Conservation (phyloP, 2,888 invertebrate species). For the Lordiphosa andalusiaca region DNA sequence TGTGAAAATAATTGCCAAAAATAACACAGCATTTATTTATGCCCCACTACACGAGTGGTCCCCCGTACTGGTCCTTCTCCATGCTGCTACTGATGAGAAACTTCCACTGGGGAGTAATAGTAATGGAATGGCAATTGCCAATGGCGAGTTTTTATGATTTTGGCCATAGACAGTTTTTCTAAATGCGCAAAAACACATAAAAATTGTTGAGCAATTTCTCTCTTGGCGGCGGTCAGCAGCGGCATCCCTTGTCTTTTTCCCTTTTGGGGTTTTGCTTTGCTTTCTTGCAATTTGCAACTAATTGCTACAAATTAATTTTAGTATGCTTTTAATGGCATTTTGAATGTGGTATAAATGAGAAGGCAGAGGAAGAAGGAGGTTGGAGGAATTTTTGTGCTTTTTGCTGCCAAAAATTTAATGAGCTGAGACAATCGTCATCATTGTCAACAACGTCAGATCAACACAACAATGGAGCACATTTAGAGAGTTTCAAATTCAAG, state of each 20-base stretch:
- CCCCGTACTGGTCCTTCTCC: not conserved
- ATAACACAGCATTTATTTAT: slow-evolving; percentile 72
- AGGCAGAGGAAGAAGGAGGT: slow-evolving; percentile 14
- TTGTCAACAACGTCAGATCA: slow-evolving; percentile 5
- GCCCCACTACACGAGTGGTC: slow-evolving; percentile 42
- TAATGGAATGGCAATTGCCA: slow-evolving; percentile 37
- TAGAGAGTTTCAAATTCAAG: slow-evolving; percentile 21
- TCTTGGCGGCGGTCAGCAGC: slow-evolving; percentile 21
- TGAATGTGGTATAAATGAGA: slow-evolving; percentile 61
- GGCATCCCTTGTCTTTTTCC: slow-evolving; percentile 18
- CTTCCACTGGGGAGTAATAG: slow-evolving; percentile 6
- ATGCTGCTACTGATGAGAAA: not conserved
- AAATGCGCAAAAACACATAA: slow-evolving; percentile 73
- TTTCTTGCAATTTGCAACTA: slow-evolving; percentile 74
- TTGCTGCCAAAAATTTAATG: slow-evolving; percentile 57
- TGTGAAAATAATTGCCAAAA: slow-evolving; percentile 75
- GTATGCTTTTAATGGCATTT: slow-evolving; percentile 75
- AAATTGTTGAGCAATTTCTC: slow-evolving; percentile 67
- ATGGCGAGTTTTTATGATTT: slow-evolving; percentile 64
- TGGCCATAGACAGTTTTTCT: slow-evolving; percentile 58
- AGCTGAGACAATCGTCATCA: slow-evolving; percentile 53
- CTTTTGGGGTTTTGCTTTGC: slow-evolving; percentile 38
- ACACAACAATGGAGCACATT: slow-evolving; percentile 32
- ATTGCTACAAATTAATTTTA: slow-evolving; percentile 75
- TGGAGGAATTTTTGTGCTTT: slow-evolving; percentile 52